Evolutionary conservation across 2,888 invertebrate genomes (phyloP).

Genomic region (Ectropis crepuscularia): DNA sequence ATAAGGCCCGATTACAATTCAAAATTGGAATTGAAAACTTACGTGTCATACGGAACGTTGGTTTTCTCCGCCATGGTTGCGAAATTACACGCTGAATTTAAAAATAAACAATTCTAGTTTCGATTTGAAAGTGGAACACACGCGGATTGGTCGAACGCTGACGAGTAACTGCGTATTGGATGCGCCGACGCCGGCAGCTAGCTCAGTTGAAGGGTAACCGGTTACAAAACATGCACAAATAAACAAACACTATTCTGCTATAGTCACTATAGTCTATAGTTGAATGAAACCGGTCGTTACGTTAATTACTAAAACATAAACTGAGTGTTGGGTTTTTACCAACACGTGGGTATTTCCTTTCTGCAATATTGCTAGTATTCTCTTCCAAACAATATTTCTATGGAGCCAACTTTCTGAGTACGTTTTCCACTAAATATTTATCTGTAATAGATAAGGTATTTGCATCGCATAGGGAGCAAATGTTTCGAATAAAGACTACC

Average conservation of each 20-base stretch:
- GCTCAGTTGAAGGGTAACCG: neutral
- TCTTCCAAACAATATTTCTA: no score
- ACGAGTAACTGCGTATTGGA: slow-evolving; percentile 10
- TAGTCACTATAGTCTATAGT: no score
- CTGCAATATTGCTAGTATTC: no score
- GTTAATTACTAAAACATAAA: neutral
- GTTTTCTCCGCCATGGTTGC: slow-evolving; percentile 35
- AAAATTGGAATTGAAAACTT: slow-evolving; percentile 21
- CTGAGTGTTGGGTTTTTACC: neutral
- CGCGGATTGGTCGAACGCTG: slow-evolving; percentile 10
- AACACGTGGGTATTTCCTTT: neutral
- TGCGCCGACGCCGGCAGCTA: neutral
- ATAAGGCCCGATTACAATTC: neutral
- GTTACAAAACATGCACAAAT: neutral
- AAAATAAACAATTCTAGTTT: slow-evolving; percentile 16
- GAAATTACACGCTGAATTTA: slow-evolving; percentile 5
- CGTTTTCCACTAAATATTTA: no score
- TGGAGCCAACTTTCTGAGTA: no score
- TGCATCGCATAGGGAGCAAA: no score
- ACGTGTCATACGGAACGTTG: slow-evolving; percentile 38
- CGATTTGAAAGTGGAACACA: slow-evolving; percentile 18
- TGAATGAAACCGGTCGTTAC: neutral
- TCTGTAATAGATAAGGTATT: no score
- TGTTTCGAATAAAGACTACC: no score
- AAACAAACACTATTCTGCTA: neutral